Conservation (phyloP, 2,797 vertebrate species). For the Sardinella longiceps region DNA sequence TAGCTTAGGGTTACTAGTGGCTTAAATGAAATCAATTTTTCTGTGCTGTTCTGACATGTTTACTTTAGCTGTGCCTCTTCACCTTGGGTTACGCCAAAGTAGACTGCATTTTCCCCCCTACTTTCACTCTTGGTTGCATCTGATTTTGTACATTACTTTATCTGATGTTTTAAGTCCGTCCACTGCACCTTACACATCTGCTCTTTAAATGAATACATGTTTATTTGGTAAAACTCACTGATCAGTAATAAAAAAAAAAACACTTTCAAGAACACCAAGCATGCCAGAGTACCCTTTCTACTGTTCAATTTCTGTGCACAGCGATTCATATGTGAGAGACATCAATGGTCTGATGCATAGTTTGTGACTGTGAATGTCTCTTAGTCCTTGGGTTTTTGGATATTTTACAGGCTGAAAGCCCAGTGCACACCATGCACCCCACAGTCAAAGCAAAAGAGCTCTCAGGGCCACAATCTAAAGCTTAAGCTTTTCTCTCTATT, state of each 20-base stretch:
- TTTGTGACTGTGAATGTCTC: conserved; percentile 8
- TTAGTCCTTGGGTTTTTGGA: conserved; percentile 10
- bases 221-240: conserved; percentile 53
- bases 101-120: conserved; percentile 72
- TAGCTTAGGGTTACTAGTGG: not conserved
- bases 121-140: not conserved
- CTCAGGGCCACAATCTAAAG: conserved; percentile 28
- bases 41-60: conserved; percentile 51
- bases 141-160: conserved; percentile 51
- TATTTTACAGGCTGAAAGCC: not conserved
- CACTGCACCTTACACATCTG: conserved; percentile 64
- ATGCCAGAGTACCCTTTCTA: conserved; percentile 19
- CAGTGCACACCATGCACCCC: not conserved
- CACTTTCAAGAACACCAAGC: conserved; percentile 6
- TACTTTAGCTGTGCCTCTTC: conserved; percentile 77
- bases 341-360: not conserved
- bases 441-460: conserved; percentile 21
- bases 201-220: conserved; percentile 56
- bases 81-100: conserved; percentile 80
- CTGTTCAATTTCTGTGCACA: not conserved
- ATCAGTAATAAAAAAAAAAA: conserved; percentile 29
- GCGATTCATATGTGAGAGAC: conserved; percentile 17
- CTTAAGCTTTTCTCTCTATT: not conserved
- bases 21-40: conserved; percentile 27
- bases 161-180: conserved; percentile 67